Evolutionary conservation across 1,140 invertebrate genomes (phyloP).

Genomic region (Micrasema longulum): DNA sequence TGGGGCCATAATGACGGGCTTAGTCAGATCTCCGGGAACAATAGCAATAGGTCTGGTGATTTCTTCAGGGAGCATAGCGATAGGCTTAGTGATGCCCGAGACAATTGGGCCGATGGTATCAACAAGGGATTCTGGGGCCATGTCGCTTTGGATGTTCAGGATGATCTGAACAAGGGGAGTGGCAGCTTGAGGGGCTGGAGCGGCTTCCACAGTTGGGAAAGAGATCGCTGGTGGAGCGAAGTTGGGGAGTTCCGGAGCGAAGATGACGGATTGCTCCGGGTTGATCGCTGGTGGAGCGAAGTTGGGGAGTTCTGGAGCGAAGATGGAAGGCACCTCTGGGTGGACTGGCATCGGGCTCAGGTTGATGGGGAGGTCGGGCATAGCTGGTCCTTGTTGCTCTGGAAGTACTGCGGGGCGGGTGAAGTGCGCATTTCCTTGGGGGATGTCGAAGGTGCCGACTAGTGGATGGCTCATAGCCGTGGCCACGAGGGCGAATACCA

Average conservation of each 20-base stretch:
- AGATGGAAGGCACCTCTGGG: neutral
- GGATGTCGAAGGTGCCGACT: neutral
- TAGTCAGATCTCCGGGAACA: neutral
- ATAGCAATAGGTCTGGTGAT: conserved; percentile 6
- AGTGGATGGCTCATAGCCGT: neutral
- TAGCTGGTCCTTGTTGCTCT: neutral
- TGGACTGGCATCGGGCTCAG: neutral
- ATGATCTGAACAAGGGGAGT: conserved; percentile 18
- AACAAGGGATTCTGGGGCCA: conserved; percentile 1
- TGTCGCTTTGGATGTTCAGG: conserved; percentile 9
- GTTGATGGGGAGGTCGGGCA: conserved; percentile 5
- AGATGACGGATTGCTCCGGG: neutral
- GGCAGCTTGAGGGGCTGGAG: conserved; percentile 5
- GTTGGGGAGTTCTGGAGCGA: neutral
- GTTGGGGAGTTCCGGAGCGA: neutral
- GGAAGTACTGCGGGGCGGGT: neutral
- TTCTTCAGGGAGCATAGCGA: neutral
- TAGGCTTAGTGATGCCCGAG: neutral
- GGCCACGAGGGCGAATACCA: conserved; percentile 12
- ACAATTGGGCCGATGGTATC: conserved; percentile 7
- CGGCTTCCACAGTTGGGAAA: neutral
- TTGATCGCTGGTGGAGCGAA: neutral
- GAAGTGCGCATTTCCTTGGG: neutral
- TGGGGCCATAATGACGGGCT: neutral
- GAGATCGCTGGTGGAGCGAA: neutral